Evolutionary conservation across 2,888 invertebrate genomes (phyloP).

Genomic region (Ethmia dodecea): DNA sequence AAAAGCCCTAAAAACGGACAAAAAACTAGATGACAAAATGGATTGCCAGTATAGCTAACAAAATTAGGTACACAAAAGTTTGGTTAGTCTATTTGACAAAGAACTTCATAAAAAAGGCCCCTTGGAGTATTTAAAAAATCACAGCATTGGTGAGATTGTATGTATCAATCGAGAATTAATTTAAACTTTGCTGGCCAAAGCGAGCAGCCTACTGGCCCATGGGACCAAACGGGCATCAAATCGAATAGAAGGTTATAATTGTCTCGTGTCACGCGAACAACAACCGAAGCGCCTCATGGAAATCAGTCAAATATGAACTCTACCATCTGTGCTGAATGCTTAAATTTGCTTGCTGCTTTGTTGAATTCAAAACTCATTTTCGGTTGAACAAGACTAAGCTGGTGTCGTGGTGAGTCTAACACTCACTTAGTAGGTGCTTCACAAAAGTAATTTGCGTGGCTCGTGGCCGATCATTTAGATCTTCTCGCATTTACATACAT

Average conservation of each 20-base stretch:
- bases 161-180: conserved; percentile 72
- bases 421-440: conserved; percentile 57
- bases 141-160: conserved; percentile 52
- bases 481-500: conserved; percentile 51
- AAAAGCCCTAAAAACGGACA: no score
- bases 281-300: conserved; percentile 36
- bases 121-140: conserved; percentile 55
- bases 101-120: conserved; percentile 33
- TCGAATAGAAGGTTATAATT: conserved; percentile 72
- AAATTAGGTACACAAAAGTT: conserved; percentile 16
- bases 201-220: conserved; percentile 54
- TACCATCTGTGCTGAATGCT: conserved; percentile 24
- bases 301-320: conserved; percentile 46
- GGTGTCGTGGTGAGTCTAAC: conserved; percentile 45
- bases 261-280: conserved; percentile 54
- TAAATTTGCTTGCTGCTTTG: conserved; percentile 19
- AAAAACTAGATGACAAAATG: no score
- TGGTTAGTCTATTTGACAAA: conserved; percentile 21
- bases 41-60: no score
- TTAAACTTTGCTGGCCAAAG: conserved; percentile 69
- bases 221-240: conserved; percentile 66
- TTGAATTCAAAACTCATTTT: conserved; percentile 30
- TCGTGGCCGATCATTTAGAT: conserved; percentile 54
- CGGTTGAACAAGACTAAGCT: conserved; percentile 28
- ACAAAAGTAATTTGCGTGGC: conserved; percentile 55